A percentile compares a stretch with the other conserved stretches of the same genome.
Evolutionary conservation across 92 coral and sea anemone species (phyloP).

Genomic region (Epizoanthus rinbou): DNA sequence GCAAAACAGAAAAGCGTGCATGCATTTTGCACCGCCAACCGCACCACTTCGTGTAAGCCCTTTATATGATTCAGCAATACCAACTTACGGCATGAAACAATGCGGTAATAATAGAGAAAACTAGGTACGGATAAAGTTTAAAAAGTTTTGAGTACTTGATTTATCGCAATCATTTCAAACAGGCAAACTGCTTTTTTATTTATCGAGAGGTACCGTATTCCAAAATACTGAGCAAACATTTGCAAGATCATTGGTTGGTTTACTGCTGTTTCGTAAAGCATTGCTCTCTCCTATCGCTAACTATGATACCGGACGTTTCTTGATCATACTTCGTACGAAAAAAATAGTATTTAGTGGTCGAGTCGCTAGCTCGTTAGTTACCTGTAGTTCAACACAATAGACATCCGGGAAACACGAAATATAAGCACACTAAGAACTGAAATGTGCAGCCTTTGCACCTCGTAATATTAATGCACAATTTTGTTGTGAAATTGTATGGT

Average conservation of each 20-base stretch:
- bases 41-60: neutral
- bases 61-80: neutral
- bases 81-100: neutral
- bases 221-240: too few species aligned
- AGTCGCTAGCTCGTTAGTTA: constrained; percentile 5
- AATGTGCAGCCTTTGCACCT: too few species aligned
- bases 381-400: neutral
- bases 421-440: too few species aligned
- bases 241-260: too few species aligned
- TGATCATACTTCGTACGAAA: neutral
- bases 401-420: too few species aligned
- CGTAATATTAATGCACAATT: too few species aligned
- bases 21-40: neutral
- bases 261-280: too few species aligned
- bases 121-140: neutral
- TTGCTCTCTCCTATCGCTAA: neutral
- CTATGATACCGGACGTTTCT: neutral
- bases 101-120: neutral
- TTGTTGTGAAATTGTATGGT: too few species aligned
- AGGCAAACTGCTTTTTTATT: neutral
- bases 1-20: constrained; percentile 1
- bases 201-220: too few species aligned
- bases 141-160: neutral
- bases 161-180: neutral
- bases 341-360: neutral